Conservation (phyloP, 2,113 vertebrate species). For the Anoplopoma fimbria region DNA sequence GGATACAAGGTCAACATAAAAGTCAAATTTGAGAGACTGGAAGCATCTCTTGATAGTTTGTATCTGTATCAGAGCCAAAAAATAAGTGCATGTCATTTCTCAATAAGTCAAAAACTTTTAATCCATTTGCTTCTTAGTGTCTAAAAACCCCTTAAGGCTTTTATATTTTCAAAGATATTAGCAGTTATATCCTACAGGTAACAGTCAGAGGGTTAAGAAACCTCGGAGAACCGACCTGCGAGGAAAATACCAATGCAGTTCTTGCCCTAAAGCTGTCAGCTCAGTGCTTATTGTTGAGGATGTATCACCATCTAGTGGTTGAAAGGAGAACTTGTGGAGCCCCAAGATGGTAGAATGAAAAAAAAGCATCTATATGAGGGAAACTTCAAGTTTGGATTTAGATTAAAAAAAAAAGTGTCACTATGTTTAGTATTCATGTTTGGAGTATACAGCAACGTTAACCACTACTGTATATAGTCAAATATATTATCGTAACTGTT, state of each 20-base stretch:
- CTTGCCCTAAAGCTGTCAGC: no score
- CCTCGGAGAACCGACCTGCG: not conserved
- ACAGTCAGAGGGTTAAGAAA: not conserved
- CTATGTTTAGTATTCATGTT: not conserved
- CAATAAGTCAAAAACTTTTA: not conserved
- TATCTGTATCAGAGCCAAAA: not conserved
- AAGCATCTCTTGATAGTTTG: not conserved
- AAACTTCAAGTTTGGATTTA: not conserved
- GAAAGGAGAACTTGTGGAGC: not conserved
- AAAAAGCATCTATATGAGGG: not conserved
- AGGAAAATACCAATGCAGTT: constrained; percentile 7
- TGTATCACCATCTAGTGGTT: constrained; percentile 69
- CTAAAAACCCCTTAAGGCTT: not conserved
- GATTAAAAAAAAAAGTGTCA: not conserved
- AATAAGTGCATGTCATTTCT: not conserved
- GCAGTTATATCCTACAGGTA: not conserved
- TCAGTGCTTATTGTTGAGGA: constrained; percentile 41
- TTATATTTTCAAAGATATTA: not conserved
- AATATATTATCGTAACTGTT: not conserved
- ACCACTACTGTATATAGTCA: not conserved
- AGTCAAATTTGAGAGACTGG: not conserved
- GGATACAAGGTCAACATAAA: not conserved
- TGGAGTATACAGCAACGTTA: not conserved
- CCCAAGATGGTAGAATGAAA: not conserved
- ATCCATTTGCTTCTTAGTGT: not conserved